phyloP scores from a whole-genome alignment of 2,888 invertebrate genomes.

The Drosophila emarginata region DNA sequence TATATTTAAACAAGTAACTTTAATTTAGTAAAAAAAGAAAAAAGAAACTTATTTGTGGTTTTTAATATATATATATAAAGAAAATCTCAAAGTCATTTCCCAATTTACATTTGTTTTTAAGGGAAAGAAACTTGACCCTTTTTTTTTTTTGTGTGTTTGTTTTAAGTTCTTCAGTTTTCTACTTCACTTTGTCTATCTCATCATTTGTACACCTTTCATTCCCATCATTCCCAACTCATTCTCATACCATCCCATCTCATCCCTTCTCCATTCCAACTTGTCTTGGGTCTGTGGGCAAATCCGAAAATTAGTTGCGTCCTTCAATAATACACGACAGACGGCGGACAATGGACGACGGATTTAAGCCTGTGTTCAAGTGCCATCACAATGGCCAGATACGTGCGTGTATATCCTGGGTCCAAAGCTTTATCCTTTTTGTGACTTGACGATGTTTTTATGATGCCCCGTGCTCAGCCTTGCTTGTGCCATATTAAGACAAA shows the following conservation, averaged over 20 bases:
- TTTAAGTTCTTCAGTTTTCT: neutral
- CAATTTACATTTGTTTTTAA: neutral
- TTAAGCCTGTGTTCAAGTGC: conserved; percentile 25
- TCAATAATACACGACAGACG: conserved; percentile 45
- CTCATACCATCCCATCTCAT: neutral
- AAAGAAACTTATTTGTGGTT: neutral
- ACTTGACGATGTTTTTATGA: conserved; percentile 52
- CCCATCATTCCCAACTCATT: neutral
- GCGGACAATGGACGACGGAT: neutral
- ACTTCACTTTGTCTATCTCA: neutral
- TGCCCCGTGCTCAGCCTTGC: conserved; percentile 44
- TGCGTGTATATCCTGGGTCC: conserved; percentile 14
- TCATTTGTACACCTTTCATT: conserved; percentile 11
- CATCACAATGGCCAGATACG: conserved; percentile 18
- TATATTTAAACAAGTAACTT: too few species aligned
- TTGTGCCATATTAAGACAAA: conserved; percentile 74
- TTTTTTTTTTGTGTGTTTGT: neutral
- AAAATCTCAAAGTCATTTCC: neutral
- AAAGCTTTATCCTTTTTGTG: conserved; percentile 34
- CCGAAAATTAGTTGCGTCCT: conserved; percentile 57
- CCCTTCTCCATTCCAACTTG: neutral
- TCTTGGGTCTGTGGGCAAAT: conserved; percentile 22
- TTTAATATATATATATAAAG: too few species aligned
- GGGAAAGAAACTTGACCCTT: neutral
- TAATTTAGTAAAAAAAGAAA: too few species aligned